These are phyloP conservation scores for Columbina picui DNA, from an alignment of 2,113 vertebrate genomes.

Conservation along the genomic window DNA sequence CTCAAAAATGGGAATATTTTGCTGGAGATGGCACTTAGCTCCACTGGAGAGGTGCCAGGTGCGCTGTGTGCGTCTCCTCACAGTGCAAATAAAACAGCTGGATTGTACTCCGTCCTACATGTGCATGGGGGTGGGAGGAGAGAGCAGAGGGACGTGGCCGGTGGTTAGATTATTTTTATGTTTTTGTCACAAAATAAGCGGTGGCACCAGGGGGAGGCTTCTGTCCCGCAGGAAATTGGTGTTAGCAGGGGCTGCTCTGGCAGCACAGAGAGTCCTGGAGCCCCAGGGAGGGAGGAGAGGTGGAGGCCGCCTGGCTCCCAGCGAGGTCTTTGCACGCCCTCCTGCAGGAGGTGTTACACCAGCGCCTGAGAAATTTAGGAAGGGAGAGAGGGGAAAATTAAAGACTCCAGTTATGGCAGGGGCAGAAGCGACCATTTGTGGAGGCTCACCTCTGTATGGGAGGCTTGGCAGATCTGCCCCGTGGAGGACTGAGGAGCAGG, in stretches of 20 bases:
- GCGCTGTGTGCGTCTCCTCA: fast-evolving
- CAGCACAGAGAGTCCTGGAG: fast-evolving
- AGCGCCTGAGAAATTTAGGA: neutral
- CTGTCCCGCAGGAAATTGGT: neutral
- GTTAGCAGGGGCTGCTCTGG: neutral
- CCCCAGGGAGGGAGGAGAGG: neutral
- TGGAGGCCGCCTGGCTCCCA: neutral
- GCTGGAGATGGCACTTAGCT: neutral
- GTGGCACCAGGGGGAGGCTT: neutral
- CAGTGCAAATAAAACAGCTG: fast-evolving
- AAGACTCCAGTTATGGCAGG: neutral
- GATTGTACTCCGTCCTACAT: neutral
- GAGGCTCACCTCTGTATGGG: neutral
- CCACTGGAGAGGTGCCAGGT: neutral
- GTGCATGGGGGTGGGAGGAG: neutral
- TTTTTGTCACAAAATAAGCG: neutral
- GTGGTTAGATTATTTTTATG: neutral
- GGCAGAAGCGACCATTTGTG: neutral
- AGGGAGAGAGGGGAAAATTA: neutral
- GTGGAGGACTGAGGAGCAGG: neutral
- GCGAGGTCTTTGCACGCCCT: neutral
- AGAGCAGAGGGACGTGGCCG: neutral
- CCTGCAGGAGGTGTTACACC: neutral
- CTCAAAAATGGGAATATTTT: neutral
- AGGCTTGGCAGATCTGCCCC: neutral